Evolutionary conservation across 23 tunicate genomes (phyloP).

Genomic region (Styela plicata): DNA sequence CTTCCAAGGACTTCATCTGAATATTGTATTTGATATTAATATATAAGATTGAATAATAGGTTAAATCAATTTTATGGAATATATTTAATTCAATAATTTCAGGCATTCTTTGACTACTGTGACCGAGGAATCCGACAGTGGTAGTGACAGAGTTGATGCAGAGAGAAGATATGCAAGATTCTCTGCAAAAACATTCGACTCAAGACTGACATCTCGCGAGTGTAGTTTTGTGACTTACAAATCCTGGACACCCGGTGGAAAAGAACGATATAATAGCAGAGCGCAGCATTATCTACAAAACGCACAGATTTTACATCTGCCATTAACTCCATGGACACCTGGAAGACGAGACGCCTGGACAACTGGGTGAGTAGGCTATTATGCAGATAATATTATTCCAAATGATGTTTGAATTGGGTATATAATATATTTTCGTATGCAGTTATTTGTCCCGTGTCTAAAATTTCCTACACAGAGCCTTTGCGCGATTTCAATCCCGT

Average conservation of each 20-base stretch:
- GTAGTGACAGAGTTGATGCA: not conserved
- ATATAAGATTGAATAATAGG: no score
- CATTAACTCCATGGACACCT: not conserved
- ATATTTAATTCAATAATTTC: no score
- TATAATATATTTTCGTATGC: no score
- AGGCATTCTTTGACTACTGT: slow-evolving; percentile 32
- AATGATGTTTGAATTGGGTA: no score
- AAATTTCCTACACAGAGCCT: no score
- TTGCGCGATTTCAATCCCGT: no score
- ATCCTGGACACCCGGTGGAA: not conserved
- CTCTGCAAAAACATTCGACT: slow-evolving; percentile 25
- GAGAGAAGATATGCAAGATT: slow-evolving; percentile 19
- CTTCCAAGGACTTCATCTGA: no score
- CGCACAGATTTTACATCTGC: not conserved
- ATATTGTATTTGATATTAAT: no score
- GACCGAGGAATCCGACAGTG: slow-evolving; percentile 26
- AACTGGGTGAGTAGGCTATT: not conserved
- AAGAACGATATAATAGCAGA: not conserved
- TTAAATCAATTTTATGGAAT: no score
- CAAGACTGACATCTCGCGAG: slow-evolving; percentile 29
- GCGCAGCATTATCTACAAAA: no score
- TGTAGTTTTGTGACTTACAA: slow-evolving; percentile 21
- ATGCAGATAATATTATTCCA: no score
- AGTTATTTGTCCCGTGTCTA: no score
- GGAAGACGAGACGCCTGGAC: slow-evolving; percentile 1